Base-by-base conservation (phyloP, 2,113 vertebrate species). In the Hippoglossus stenolepis region DNA sequence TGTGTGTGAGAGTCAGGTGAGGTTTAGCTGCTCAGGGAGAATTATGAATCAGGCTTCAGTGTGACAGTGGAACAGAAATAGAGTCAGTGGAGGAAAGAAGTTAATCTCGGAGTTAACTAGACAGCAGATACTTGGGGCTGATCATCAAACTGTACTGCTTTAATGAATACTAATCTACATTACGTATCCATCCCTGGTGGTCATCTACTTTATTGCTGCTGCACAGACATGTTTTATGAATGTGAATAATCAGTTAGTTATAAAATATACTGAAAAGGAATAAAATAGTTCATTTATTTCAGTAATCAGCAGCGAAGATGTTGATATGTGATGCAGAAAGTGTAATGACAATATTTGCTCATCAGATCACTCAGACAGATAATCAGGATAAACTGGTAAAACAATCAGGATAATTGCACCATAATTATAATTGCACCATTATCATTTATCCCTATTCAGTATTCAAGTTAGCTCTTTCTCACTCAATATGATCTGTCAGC, bases 371-470 rank as follows among this genome's bases (percentile, higher is more conserved):
- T 61, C 58, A 69, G 49, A 76, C 54, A 72, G 35, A 79, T 62
- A 83, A 86, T 86, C 77, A 82, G 0, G 18, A 71, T 71, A 69
- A 81, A 79, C 73, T 64, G 65, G 18, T 84, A 38, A 79, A 89
- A 80, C 85, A 87, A 86, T 77, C 58, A 79, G 56, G 65, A 31
- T 85, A 82, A 85, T 87, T 80, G 65, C 75, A 71, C 26, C 65
- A 21, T 86, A 86, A 83, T 89, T 77, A 87, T 87, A 84, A 90
- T 79, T 75, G 73, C 75, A 63, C 28, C 81, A 75, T 21, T 43
- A 75, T 75, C 60, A 75, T 83, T 77, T 54, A 70, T 65, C 65
- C 51, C 43, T 63, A 54, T 75, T 73, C 70, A 74, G 71, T 23
- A 66, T 67, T 83, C 77, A 15, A 28, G 72, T 75, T 51, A 56